Evolutionary conservation across 2,797 vertebrate genomes (phyloP).

Genomic region (Hoplostethus atlanticus): DNA sequence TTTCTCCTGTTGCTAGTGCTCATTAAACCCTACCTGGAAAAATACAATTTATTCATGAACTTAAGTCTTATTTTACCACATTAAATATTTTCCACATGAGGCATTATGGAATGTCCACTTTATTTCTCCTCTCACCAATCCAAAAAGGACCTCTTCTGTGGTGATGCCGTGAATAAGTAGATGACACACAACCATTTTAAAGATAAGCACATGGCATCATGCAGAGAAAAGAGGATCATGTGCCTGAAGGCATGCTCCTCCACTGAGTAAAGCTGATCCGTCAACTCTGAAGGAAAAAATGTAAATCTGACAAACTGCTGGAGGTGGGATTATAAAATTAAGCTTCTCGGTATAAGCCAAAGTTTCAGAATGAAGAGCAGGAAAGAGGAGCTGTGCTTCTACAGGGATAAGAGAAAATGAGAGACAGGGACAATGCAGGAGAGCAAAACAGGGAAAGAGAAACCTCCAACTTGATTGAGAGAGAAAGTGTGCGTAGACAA

Average conservation of each 20-base stretch:
- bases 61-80: not conserved
- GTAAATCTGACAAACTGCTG: conserved; percentile 47
- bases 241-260: conserved; percentile 39
- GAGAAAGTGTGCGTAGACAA: not conserved
- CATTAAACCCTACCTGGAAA: not conserved
- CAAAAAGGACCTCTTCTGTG: conserved; percentile 22
- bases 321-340: conserved; percentile 40
- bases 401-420: conserved; percentile 29
- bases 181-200: conserved; percentile 37
- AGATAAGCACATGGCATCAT: conserved; percentile 35
- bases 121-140: conserved; percentile 15
- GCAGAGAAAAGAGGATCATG: conserved; percentile 26
- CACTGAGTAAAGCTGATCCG: conserved; percentile 56
- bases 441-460: not conserved
- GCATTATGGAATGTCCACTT: not conserved
- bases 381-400: conserved; percentile 35
- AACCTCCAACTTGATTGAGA: not conserved
- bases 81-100: conserved; percentile 1
- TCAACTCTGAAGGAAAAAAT: conserved; percentile 34
- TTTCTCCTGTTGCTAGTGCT: not conserved
- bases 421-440: conserved; percentile 9
- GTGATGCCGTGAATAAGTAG: conserved; percentile 38
- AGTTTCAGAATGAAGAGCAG: conserved; percentile 32
- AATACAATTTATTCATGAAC: not conserved
- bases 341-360: conserved; percentile 38